Base-by-base conservation (phyloP, 2,113 vertebrate genomes). In the Mesembrinibis cayennensis region DNA sequence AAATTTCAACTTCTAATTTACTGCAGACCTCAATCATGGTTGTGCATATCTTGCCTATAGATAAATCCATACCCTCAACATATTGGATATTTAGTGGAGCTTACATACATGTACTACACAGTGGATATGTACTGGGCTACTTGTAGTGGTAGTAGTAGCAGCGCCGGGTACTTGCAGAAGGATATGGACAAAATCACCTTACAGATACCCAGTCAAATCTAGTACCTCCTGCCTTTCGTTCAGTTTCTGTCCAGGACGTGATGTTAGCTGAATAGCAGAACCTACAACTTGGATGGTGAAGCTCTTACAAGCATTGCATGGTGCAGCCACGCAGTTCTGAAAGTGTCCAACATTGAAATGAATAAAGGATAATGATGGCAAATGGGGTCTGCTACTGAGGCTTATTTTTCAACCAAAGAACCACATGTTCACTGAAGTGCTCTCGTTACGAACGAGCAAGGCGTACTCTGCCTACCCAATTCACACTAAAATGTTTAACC, bases 381-480 rank as follows among this genome's bases (percentile, higher is more conserved):
- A 96, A 96, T 95, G 95, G 87, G 93, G 44, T 93, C 82, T 95
- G 93, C 95, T 95, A 62, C 93, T 53, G 82, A 87, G 55, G 78
- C 42, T 91, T 22, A 3, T 49, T 71, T 88, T 78, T 71, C 38
- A 47, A 5, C 27, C 40, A 16, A 59, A 81, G 91, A 87, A 85
- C 65, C n/a, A 81, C 49, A 30, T 3, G 7, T 19, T 86, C 1
- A 0, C 38, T n/a, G 32, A 85, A 70, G 40, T 40, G 15, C 42
- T 56, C 8, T 11, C 47, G 30, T 49, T 87, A 29, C 3, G 22
- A 63, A 71, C 32, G 76, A 76, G 52, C 34, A 30, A 49, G 12
- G 27, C 74, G 63, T 91, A 26, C 45, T 63, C 42, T 53, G 38
- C 45, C 47, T 23, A 16, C 65, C 17, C n/a, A 81, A 5, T n/a